Percentiles rank a stretch among this genome's conserved stretches.
Conservation (phyloP, 1,140 invertebrate genomes). For the Anoplolepis gracilipes region DNA sequence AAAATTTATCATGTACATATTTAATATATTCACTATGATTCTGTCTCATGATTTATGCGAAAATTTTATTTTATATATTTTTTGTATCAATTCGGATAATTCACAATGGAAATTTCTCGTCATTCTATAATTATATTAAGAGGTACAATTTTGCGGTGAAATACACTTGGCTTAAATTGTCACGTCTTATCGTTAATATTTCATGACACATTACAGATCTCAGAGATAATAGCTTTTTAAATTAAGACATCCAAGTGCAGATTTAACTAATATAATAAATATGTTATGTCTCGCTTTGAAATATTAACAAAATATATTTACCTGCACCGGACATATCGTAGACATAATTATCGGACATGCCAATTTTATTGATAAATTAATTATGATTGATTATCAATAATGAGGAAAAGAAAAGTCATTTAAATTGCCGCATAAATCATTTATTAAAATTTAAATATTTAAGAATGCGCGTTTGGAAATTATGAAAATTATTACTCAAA, state of each 20-base stretch:
- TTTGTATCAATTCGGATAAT: not conserved
- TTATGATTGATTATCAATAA: not conserved
- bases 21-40: too few relatives aligned
- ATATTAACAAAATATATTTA: conserved; percentile 14
- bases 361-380: not conserved
- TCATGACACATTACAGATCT: conserved; percentile 17
- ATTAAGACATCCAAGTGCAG: conserved; percentile 27
- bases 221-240: conserved; percentile 28
- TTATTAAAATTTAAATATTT: not conserved
- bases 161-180: conserved; percentile 35
- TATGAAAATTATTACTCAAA: not conserved
- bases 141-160: not conserved
- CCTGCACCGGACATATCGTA: not conserved
- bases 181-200: conserved; percentile 19
- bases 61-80: not conserved
- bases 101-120: conserved; percentile 34
- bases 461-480: not conserved
- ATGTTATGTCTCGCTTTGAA: not conserved
- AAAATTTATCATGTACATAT: too few relatives aligned
- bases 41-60: not conserved
- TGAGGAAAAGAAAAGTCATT: not conserved
- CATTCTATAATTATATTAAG: conserved; percentile 12
- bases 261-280: conserved; percentile 8
- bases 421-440: not conserved
- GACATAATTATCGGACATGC: not conserved